Conservation (phyloP, 2,797 vertebrate genomes). For the Betta splendens region DNA sequence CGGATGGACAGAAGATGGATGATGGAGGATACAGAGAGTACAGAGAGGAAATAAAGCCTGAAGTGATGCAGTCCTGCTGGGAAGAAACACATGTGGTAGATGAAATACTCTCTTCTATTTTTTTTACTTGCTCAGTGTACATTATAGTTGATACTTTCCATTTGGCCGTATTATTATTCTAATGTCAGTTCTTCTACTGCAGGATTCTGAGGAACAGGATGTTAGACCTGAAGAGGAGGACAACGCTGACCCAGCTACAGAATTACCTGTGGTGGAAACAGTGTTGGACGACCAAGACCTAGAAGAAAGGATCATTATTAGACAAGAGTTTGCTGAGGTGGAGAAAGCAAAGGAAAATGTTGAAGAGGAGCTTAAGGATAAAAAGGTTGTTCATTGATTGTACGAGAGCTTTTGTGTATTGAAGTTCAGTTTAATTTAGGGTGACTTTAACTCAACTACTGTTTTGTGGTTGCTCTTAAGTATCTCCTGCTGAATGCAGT, state of each 20-base stretch:
- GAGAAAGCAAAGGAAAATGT: constrained; percentile 27
- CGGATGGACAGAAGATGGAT: background rate
- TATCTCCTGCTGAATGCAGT: constrained; percentile 82
- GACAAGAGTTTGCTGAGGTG: constrained; percentile 66
- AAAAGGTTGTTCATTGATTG: constrained; percentile 66
- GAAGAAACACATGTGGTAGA: constrained; percentile 64
- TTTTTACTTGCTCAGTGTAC: background rate
- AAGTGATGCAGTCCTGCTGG: constrained; percentile 32
- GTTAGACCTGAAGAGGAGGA: constrained; percentile 19
- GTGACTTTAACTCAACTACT: background rate
- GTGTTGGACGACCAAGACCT: constrained; percentile 26
- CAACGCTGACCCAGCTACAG: constrained; percentile 19
- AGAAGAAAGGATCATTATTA: constrained; percentile 22
- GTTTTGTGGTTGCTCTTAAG: constrained; percentile 44
- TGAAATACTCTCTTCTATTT: background rate
- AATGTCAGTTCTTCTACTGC: constrained; percentile 7
- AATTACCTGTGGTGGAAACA: constrained; percentile 39
- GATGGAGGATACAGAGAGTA: constrained; percentile 27
- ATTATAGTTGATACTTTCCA: background rate
- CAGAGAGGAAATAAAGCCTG: constrained; percentile 36
- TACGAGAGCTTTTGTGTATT: background rate
- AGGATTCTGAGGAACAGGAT: constrained; percentile 33
- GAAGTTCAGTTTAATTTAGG: background rate
- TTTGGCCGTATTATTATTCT: background rate
- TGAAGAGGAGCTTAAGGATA: constrained; percentile 65